Conservation (phyloP, 2,888 invertebrate species). For the Orchesellides sinensis region DNA sequence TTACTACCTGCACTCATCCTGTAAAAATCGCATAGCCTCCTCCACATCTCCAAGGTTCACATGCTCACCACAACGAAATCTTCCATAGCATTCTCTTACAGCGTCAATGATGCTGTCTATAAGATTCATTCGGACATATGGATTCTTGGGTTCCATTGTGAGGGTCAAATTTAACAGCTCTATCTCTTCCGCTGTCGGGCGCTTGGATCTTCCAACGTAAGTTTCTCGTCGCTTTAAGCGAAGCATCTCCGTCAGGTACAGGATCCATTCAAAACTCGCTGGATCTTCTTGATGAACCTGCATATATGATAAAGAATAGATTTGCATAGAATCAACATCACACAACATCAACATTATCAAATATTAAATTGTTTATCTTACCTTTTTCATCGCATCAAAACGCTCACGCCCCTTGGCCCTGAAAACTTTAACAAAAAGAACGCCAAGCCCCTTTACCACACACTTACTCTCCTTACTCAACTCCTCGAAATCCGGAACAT, state of each 20-base stretch:
- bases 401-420: constrained; percentile 45
- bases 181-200: constrained; percentile 50
- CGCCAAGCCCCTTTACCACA: constrained; percentile 35
- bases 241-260: constrained; percentile 42
- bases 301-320: neutral
- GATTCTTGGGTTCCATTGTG: constrained; percentile 51
- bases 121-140: constrained; percentile 48
- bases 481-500: neutral
- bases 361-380: constrained; percentile 34
- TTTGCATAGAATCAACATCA: neutral
- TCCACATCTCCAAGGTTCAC: constrained; percentile 31
- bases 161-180: constrained; percentile 37
- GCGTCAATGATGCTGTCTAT: constrained; percentile 67
- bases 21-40: constrained; percentile 52
- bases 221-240: constrained; percentile 58
- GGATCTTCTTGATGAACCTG: constrained; percentile 40
- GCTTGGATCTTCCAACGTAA: neutral
- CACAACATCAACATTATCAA: constrained; percentile 4
- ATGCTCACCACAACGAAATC: constrained; percentile 53
- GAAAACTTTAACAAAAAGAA: constrained; percentile 44
- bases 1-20: constrained; percentile 43
- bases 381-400: constrained; percentile 34
- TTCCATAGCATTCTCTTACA: constrained; percentile 63
- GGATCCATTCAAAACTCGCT: constrained; percentile 51
- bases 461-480: constrained; percentile 10